Evolutionary conservation across 2,888 invertebrate species (phyloP).

Genomic region (Eustalomyia histrio): DNA sequence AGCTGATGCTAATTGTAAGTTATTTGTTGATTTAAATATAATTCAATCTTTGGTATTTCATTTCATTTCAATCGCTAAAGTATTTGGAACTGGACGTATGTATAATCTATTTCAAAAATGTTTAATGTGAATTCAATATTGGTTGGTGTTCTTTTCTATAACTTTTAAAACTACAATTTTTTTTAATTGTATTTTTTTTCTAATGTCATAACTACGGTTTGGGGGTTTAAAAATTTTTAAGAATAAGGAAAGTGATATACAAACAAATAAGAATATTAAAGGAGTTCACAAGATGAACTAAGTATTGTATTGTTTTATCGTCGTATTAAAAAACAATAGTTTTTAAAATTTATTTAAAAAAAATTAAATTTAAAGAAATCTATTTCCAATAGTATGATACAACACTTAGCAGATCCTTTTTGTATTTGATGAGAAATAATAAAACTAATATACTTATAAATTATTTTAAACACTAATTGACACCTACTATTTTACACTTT

Average conservation of each 20-base stretch:
- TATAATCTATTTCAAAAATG: constrained; percentile 43
- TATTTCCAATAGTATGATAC: too few species aligned
- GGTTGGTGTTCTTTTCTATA: neutral
- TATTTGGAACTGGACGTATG: constrained; percentile 61
- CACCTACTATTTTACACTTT: constrained; percentile 32
- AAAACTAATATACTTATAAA: too few species aligned
- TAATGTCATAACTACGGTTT: constrained; percentile 15
- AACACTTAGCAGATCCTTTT: too few species aligned
- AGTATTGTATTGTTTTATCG: too few species aligned
- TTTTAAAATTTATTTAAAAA: too few species aligned
- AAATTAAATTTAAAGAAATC: too few species aligned
- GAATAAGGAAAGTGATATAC: too few species aligned
- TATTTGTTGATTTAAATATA: constrained; percentile 40
- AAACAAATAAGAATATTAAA: too few species aligned
- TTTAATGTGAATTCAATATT: constrained; percentile 7
- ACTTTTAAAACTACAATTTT: neutral
- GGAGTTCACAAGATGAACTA: too few species aligned
- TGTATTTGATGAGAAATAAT: too few species aligned
- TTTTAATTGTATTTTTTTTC: neutral
- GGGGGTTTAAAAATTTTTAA: neutral
- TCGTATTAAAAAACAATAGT: too few species aligned
- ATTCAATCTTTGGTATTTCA: constrained; percentile 55
- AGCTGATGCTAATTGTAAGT: constrained; percentile 40
- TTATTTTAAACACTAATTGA: constrained; percentile 37
- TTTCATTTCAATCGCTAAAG: constrained; percentile 44